Conservation (phyloP, 2,888 invertebrate species). For the Perdita meconis region DNA sequence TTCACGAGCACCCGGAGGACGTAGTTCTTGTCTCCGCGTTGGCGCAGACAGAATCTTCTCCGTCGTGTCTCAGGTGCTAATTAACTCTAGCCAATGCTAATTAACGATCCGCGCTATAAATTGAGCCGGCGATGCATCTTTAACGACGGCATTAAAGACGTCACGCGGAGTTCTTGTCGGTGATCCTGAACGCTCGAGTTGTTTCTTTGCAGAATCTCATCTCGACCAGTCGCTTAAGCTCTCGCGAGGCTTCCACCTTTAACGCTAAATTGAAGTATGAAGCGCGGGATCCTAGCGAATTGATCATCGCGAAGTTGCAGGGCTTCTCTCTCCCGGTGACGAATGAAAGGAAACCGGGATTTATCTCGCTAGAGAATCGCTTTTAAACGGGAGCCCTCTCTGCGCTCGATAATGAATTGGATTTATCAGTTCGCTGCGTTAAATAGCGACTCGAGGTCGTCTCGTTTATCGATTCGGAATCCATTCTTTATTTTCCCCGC, state of each 20-base stretch:
- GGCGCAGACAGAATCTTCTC: slow-evolving; percentile 14
- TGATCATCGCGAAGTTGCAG: not conserved
- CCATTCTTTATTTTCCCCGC: not conserved
- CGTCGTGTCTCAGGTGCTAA: slow-evolving; percentile 19
- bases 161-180: slow-evolving; percentile 15
- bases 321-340: not conserved
- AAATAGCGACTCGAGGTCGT: not conserved
- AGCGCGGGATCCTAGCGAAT: not conserved
- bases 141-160: slow-evolving; percentile 15
- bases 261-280: not conserved
- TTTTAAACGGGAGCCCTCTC: not conserved
- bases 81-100: slow-evolving; percentile 34
- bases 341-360: not conserved
- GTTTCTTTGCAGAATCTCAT: not conserved
- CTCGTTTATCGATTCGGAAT: not conserved
- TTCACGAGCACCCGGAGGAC: slow-evolving; percentile 9
- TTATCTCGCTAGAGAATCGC: not conserved
- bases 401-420: not conserved
- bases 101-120: slow-evolving; percentile 22
- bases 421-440: not conserved
- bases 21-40: slow-evolving; percentile 22
- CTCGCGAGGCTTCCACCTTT: not conserved
- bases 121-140: slow-evolving; percentile 23
- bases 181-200: not conserved
- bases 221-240: not conserved